Base-by-base conservation (phyloP, 2,797 vertebrate genomes). In the Sphenopsis melanotis region DNA sequence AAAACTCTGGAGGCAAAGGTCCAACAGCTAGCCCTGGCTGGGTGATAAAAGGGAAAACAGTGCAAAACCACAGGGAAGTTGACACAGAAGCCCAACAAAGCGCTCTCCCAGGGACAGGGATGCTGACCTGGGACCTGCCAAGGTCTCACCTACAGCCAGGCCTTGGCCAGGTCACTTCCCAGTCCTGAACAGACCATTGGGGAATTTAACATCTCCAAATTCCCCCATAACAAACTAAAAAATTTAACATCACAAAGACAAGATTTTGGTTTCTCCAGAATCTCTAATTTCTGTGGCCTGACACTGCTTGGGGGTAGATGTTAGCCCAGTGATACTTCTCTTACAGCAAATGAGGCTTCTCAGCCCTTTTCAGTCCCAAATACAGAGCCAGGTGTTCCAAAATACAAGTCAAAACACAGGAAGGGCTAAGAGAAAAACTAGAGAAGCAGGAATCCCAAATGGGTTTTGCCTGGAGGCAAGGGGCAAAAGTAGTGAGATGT, bases 371-470 rank as follows among this genome's bases (percentile, higher is more conserved):
- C 39, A 91, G 55, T 24, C 47, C 26, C 34, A 85, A 94, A 93
- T 49, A 50, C 21, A 76, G 39, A 84, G 56, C 37, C 80, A 91
- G 37, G 34, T 88, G 24, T 81, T 95, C 83, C 49, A 93, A 90
- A 95, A 92, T 63, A 78, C 87, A 87, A 95, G 88, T 79, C 68
- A 91, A 66, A 86, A 90, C 82, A 90, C n/a, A 94, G 2, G 4
- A 81, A 94, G 42, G 59, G 27, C 86, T 83, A 91, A 75, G 60
- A 87, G 69, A 94, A 90, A 79, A 90, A 80, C 55, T 27, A 76
- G 89, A 87, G 85, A 94, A 89, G 86, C 83, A 77, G 47, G 61
- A 95, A 95, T 94, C 78, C 64, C 56, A 76, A 86, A 95, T 65
- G 70, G 85, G 24, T 92, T 95, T 91, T 87, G 79, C 89, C 94